These are phyloP conservation scores for Spodoptera exigua DNA, from an alignment of 2,888 invertebrate species.

Conservation along the genomic window DNA sequence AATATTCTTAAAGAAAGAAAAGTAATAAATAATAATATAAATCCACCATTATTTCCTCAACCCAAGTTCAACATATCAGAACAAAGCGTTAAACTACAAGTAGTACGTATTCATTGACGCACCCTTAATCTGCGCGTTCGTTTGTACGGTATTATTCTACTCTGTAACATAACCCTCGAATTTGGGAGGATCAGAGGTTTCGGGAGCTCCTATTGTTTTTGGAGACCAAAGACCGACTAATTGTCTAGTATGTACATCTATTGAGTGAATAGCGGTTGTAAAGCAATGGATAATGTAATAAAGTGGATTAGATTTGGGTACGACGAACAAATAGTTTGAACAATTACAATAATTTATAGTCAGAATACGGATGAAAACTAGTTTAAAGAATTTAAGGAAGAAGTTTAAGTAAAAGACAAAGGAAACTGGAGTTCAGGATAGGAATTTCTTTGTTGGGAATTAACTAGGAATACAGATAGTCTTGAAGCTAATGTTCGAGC, in stretches of 20 bases:
- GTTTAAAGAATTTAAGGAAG: constrained; percentile 21
- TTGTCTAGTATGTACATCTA: constrained; percentile 54
- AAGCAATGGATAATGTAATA: constrained; percentile 17
- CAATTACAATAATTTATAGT: constrained; percentile 17
- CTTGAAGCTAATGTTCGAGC: background rate
- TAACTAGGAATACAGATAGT: background rate
- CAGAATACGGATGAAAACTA: constrained; percentile 10
- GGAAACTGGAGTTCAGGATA: constrained; percentile 13
- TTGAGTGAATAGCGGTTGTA: constrained; percentile 36
- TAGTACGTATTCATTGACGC: constrained; percentile 70
- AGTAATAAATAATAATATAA: too few species aligned
- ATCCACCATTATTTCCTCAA: too few species aligned
- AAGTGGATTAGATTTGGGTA: constrained; percentile 7
- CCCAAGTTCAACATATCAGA: constrained; percentile 50
- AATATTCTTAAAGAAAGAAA: too few species aligned
- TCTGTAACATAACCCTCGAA: constrained; percentile 67
- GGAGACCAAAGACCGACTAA: constrained; percentile 56
- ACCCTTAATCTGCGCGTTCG: constrained; percentile 69
- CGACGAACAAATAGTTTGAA: background rate
- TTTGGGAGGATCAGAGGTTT: constrained; percentile 58
- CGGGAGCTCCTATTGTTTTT: constrained; percentile 62
- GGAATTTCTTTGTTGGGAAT: constrained; percentile 11
- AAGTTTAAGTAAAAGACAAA: constrained; percentile 25
- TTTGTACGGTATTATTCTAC: constrained; percentile 59
- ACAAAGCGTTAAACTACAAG: constrained; percentile 77